Evolutionary conservation across 1,140 invertebrate species (phyloP).

Genomic region (Parapsyche elsis): DNA sequence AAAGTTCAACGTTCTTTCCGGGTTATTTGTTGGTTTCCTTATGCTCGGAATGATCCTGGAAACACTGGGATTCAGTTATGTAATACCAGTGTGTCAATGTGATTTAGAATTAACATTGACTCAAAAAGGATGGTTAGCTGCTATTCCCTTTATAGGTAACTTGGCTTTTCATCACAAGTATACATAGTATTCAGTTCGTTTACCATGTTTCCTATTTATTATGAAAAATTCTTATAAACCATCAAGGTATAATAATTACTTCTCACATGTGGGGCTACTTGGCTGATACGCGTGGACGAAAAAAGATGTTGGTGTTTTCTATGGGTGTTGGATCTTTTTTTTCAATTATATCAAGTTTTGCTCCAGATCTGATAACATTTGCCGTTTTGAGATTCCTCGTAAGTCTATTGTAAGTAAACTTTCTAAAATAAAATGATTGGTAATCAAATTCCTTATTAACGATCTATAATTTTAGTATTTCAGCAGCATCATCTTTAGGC

Average conservation of each 20-base stretch:
- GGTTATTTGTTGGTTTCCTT: constrained; percentile 68
- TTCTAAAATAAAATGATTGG: neutral
- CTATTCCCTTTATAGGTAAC: constrained; percentile 73
- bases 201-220: no score
- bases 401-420: constrained; percentile 47
- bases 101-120: constrained; percentile 72
- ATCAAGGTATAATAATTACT: constrained; percentile 65
- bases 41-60: constrained; percentile 72
- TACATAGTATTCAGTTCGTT: no score
- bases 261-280: constrained; percentile 82
- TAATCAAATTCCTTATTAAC: no score
- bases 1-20: constrained; percentile 72
- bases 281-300: constrained; percentile 80
- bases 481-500: constrained; percentile 69
- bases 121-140: constrained; percentile 75
- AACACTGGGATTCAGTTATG: constrained; percentile 72
- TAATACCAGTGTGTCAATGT: constrained; percentile 75
- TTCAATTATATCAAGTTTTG: constrained; percentile 74
- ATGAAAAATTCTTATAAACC: no score
- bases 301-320: constrained; percentile 74
- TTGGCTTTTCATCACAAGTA: no score
- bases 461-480: constrained; percentile 60
- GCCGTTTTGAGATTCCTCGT: constrained; percentile 76
- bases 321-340: constrained; percentile 73
- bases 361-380: constrained; percentile 76